Conservation (phyloP, 2,797 vertebrate species). For the Vespertilio murinus region DNA sequence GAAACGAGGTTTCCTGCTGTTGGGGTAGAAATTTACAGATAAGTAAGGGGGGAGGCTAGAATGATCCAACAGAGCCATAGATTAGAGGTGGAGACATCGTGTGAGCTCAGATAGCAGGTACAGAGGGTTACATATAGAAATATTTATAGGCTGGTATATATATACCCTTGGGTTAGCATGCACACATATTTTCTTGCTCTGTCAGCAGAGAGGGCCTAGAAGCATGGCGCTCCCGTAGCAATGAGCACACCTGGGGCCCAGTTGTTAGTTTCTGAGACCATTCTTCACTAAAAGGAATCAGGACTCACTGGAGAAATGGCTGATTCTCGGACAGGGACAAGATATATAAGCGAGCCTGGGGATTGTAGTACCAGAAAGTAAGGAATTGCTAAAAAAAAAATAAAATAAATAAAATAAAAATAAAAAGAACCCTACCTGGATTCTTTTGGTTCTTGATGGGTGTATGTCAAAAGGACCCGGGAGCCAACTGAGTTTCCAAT, state of each 20-base stretch:
- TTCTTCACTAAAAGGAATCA: conserved; percentile 8
- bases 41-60: background rate
- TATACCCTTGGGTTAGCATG: background rate
- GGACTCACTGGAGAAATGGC: conserved; percentile 3
- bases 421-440: background rate
- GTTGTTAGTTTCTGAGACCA: background rate
- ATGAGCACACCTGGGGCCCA: background rate
- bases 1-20: background rate
- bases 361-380: background rate
- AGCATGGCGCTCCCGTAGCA: background rate
- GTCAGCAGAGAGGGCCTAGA: background rate
- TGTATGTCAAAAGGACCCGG: background rate
- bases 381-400: background rate
- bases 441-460: background rate
- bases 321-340: background rate
- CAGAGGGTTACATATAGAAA: background rate
- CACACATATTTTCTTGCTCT: background rate
- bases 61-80: background rate
- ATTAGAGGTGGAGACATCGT: background rate
- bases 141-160: background rate
- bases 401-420: background rate
- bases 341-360: background rate
- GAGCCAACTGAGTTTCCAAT: background rate
- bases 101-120: background rate
- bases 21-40: background rate